phyloP scores from a whole-genome alignment of 2,888 invertebrate genomes.

The Acanthococcus lagerstroemiae region DNA sequence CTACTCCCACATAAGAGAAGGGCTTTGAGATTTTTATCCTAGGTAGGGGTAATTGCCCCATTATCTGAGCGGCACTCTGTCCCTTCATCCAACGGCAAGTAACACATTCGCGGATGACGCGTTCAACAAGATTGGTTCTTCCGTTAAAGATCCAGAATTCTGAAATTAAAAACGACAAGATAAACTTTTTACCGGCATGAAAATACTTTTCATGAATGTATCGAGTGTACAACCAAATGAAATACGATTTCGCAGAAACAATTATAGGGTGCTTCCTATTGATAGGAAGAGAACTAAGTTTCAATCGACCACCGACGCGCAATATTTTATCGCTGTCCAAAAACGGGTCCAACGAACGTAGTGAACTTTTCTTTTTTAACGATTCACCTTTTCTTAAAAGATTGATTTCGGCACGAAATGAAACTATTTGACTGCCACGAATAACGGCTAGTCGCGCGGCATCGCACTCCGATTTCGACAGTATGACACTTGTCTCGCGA shows the following conservation, averaged over 20 bases:
- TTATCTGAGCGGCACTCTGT: background rate
- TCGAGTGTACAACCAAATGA: background rate
- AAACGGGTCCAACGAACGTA: background rate
- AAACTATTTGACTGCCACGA: background rate
- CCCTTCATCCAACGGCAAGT: background rate
- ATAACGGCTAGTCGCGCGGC: background rate
- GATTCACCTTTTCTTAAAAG: background rate
- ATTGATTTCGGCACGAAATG: background rate
- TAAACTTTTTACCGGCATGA: background rate
- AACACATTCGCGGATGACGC: background rate
- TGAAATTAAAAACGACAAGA: background rate
- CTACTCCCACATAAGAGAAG: background rate
- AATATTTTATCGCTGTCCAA: background rate
- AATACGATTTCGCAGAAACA: background rate
- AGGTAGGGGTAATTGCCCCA: background rate
- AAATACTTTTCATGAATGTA: background rate
- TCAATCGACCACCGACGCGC: conserved; percentile 6
- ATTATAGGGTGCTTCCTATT: conserved; percentile 2
- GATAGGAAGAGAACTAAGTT: background rate
- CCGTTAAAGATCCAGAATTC: background rate
- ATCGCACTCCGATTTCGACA: background rate
- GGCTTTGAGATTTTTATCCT: background rate
- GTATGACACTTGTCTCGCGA: background rate
- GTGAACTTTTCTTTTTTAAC: background rate
- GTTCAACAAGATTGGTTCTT: background rate